Conservation (phyloP, 53 echinoderm and acorn worm genomes). For the Echinarachnius parma region DNA sequence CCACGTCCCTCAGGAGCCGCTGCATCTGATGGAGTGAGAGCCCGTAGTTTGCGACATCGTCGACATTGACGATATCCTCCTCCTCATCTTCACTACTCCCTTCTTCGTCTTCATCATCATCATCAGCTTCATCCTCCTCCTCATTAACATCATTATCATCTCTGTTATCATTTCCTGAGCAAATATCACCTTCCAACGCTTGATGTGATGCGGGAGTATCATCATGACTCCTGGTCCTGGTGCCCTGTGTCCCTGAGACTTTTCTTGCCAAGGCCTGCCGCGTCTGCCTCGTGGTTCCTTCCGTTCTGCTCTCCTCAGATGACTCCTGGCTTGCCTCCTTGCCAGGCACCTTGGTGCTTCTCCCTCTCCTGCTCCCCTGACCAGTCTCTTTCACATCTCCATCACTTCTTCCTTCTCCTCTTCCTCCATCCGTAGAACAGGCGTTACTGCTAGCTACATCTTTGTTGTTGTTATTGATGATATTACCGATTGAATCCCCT, state of each 20-base stretch:
- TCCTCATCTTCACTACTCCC: not conserved
- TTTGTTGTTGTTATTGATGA: slow-evolving; percentile 16
- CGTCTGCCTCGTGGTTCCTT: slow-evolving; percentile 8
- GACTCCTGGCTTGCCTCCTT: too few relatives aligned
- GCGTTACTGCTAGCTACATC: not conserved
- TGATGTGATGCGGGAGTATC: not conserved
- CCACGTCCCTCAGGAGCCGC: slow-evolving; percentile 59
- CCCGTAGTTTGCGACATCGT: slow-evolving; percentile 18
- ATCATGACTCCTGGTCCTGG: not conserved
- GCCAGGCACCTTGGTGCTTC: not conserved
- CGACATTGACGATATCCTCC: not conserved
- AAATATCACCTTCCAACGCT: too few relatives aligned
- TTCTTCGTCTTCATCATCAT: not conserved
- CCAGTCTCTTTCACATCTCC: too few relatives aligned
- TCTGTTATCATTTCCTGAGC: slow-evolving; percentile 5
- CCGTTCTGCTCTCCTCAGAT: too few relatives aligned
- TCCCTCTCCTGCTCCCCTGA: too few relatives aligned
- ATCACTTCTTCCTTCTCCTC: not conserved
- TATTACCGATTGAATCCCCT: too few relatives aligned
- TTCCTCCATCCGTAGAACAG: not conserved
- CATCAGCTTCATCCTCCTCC: not conserved
- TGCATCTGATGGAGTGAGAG: slow-evolving; percentile 81
- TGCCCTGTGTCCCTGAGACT: not conserved
- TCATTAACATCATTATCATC: not conserved
- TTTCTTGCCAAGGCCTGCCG: not conserved